Base-by-base conservation (phyloP, 2,888 invertebrate species). In the Agrochola lychnidis region DNA sequence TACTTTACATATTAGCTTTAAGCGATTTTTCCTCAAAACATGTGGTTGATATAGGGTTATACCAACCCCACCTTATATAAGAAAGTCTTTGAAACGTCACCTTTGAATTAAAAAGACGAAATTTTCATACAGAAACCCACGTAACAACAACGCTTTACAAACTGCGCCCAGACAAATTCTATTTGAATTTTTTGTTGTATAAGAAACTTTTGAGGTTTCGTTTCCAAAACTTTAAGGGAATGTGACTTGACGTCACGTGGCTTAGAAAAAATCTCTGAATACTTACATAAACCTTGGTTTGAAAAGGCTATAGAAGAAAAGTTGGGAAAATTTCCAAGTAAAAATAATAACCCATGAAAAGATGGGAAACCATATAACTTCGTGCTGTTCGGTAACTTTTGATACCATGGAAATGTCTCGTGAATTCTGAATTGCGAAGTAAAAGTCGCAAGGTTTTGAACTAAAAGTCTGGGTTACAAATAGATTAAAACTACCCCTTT, bases 161-260 rank as follows among this genome's bases (percentile, higher is more conserved):
- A 79, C 61, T 53, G 51, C 64, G 45, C 30, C 64, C 36, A 64
- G 45, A 66, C 42, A 45, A 62, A 68, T 79, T 80, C 78, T 84
- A 79, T 87, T 85, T 79, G 73, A 85, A 73, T 81, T 63, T 68
- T 67, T 40, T 40, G 25, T 71, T 71, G 5, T 40, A 5, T 22
- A 73, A 73, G 51, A 59, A 63, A 40, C 40, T 75, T 81, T 6
- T 16, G 0, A 1, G 63, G 83, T 40, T 81, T 77, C 68, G 1
- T 10, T 64, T 61, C 40, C 16, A 12, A 70, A 88, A 84, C 77
- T 68, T 77, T 9, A 1, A 0, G 9, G 67, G 42, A 84, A 81
- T 81, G 89, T 88, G 87, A 88, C 70, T 42, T 4, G 14, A 1
- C 14, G 40, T 83, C 90, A 87, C 88, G 89, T 83, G 87, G 85